phyloP scores from a whole-genome alignment of 2,113 vertebrate species.

The Oxyura jamaicensis region DNA sequence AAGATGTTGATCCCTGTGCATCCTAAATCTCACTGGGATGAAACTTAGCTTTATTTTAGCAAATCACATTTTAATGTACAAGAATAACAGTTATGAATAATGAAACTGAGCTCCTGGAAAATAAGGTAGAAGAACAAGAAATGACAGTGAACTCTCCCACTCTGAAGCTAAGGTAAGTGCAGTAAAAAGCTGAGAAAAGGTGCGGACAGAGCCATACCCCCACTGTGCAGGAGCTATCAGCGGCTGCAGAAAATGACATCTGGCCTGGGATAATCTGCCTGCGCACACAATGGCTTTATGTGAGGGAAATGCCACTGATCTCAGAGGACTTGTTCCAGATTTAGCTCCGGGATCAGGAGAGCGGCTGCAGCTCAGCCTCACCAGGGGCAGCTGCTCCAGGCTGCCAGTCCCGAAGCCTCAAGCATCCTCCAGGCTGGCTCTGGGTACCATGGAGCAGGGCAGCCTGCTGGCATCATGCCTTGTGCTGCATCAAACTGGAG shows the following conservation, averaged over 20 bases:
- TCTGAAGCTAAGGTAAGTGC: not conserved
- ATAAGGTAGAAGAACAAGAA: not conserved
- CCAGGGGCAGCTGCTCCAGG: not conserved
- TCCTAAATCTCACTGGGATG: not conserved
- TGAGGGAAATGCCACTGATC: not conserved
- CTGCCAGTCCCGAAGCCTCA: fast-evolving
- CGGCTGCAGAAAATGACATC: conserved; percentile 4
- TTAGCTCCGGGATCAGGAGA: conserved; percentile 7
- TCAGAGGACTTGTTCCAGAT: conserved; percentile 47
- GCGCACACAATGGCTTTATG: not conserved
- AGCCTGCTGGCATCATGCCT: not conserved
- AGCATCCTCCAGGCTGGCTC: not conserved
- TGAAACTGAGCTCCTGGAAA: not conserved
- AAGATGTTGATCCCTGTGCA: not conserved
- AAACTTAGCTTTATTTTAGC: not conserved
- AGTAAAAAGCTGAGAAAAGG: not conserved
- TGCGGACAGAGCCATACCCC: not conserved
- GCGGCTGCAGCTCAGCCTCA: not conserved
- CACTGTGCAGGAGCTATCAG: fast-evolving
- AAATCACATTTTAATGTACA: not conserved
- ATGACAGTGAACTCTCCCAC: fast-evolving
- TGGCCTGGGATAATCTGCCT: conserved; percentile 47
- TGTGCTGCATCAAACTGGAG: fast-evolving
- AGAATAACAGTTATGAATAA: not conserved
- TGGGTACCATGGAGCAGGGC: fast-evolving